Percentiles rank a stretch among this genome's conserved stretches.
Conservation (phyloP, 1,140 invertebrate species). For the Ladona fulva region DNA sequence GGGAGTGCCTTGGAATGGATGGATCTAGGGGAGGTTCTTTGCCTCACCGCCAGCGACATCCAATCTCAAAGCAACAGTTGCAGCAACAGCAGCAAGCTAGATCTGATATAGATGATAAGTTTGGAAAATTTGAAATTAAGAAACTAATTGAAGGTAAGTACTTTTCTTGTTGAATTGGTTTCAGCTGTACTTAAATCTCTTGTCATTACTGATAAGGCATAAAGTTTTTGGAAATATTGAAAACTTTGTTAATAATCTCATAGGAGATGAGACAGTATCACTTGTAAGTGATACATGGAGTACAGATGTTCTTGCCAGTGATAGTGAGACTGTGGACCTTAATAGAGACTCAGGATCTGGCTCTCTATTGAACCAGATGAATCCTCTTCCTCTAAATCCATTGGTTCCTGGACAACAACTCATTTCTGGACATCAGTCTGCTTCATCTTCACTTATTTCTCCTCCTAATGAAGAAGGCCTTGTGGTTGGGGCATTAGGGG, state of each 20-base stretch:
- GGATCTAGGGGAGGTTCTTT: slow-evolving; percentile 38
- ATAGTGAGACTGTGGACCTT: slow-evolving; percentile 76
- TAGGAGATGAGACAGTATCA: slow-evolving; percentile 81
- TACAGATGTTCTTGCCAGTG: slow-evolving; percentile 89
- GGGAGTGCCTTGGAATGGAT: slow-evolving; percentile 25
- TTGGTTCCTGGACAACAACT: not conserved
- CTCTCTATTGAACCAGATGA: not conserved
- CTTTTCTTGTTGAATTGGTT: not conserved
- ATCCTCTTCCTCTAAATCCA: not conserved
- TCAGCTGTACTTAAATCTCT: no score
- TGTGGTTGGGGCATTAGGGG: not conserved
- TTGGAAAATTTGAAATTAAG: slow-evolving; percentile 97
- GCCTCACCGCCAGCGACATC: slow-evolving; percentile 32
- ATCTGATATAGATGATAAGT: slow-evolving; percentile 95
- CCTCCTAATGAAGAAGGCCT: not conserved
- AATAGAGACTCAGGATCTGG: not conserved
- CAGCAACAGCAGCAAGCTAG: slow-evolving; percentile 53
- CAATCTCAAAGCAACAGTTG: slow-evolving; percentile 24
- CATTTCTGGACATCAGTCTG: not conserved
- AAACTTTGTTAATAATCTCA: slow-evolving; percentile 15
- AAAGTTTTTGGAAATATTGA: not conserved
- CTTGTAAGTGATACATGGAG: slow-evolving; percentile 97
- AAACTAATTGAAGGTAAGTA: slow-evolving; percentile 62
- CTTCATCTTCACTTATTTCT: not conserved
- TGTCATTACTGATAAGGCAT: not conserved